Percentiles rank a stretch among this genome's conserved stretches.
Conservation (phyloP, 2,888 invertebrate genomes). For the Mythimna vitellina region DNA sequence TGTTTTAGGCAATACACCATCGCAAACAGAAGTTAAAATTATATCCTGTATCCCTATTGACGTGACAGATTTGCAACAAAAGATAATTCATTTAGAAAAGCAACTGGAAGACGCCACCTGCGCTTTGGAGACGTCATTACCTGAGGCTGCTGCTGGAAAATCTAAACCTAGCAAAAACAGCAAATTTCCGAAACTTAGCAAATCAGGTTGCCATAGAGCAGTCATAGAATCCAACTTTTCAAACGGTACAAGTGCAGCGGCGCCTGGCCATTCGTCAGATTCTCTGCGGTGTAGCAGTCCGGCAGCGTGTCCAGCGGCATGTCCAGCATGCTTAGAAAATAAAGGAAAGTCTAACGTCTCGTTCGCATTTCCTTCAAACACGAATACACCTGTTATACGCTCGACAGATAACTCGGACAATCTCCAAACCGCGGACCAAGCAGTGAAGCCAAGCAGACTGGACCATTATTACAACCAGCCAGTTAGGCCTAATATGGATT, state of each 20-base stretch:
- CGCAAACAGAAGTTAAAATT: constrained; percentile 87
- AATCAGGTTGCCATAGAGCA: constrained; percentile 12
- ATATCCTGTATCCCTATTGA: constrained; percentile 88
- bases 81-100: constrained; percentile 78
- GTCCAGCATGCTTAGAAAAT: constrained; percentile 10
- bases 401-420: background rate
- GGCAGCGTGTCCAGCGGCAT: background rate
- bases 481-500: background rate
- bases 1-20: constrained; percentile 83
- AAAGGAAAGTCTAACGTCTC: constrained; percentile 54
- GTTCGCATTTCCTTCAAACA: constrained; percentile 25
- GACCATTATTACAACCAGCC: background rate
- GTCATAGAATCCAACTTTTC: constrained; percentile 14
- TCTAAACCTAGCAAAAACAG: background rate
- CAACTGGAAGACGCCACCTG: constrained; percentile 70
- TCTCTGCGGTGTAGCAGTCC: constrained; percentile 25
- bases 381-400: background rate
- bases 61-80: constrained; percentile 85
- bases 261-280: constrained; percentile 36
- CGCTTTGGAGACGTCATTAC: background rate
- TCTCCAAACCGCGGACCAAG: background rate
- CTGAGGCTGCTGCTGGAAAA: background rate
- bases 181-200: constrained; percentile 9
- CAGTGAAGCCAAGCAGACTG: background rate
- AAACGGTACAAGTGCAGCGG: constrained; percentile 16